Evolutionary conservation across 2,113 vertebrate species (phyloP).

Genomic region (Eonycteris spelaea): DNA sequence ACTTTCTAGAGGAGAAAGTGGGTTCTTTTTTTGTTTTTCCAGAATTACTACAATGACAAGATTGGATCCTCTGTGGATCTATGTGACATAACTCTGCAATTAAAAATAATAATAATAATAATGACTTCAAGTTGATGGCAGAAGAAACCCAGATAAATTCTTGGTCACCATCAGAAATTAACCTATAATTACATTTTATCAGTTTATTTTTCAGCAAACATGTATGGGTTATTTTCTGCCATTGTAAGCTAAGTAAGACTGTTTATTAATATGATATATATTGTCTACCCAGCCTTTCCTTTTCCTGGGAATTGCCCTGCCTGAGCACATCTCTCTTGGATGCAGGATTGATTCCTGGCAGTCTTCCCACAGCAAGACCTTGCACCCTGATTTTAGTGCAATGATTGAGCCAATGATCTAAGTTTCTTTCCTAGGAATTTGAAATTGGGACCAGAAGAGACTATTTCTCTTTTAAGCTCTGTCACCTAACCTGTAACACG

Average conservation of each 20-base stretch:
- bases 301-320: neutral
- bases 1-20: neutral
- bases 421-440: neutral
- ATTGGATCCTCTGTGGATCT: neutral
- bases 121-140: neutral
- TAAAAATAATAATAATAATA: neutral
- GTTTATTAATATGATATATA: fast-evolving
- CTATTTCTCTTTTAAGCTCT: neutral
- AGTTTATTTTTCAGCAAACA: neutral
- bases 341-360: neutral
- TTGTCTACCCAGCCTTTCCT: neutral
- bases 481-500: neutral
- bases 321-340: neutral
- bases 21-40: neutral
- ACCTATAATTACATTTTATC: neutral
- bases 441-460: neutral
- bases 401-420: neutral
- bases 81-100: neutral
- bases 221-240: neutral
- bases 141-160: neutral
- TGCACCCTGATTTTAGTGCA: neutral
- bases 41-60: neutral
- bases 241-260: neutral
- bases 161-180: neutral
- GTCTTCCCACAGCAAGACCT: neutral